Conservation (phyloP, 2,888 invertebrate species). For the Meteorus cinctellus region DNA sequence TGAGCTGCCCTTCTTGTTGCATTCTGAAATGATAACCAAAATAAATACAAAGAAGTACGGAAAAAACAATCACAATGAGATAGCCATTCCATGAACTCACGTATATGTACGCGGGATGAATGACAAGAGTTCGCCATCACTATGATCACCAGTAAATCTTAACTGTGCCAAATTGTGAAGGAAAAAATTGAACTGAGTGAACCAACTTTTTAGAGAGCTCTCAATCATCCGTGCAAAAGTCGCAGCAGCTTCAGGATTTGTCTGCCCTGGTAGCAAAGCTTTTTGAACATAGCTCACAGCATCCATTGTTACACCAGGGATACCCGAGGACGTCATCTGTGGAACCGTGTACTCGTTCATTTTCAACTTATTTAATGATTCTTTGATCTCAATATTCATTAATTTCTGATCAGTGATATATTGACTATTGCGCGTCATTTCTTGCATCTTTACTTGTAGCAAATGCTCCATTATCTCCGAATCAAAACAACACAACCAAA, state of each 20-base stretch:
- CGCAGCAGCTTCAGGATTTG: conserved; percentile 97
- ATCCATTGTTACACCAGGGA: conserved; percentile 92
- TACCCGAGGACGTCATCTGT: conserved; percentile 93
- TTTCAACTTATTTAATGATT: conserved; percentile 57
- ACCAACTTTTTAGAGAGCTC: conserved; percentile 92
- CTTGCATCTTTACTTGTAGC: conserved; percentile 44
- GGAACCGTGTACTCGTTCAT: conserved; percentile 64
- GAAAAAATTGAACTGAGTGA: conserved; percentile 98
- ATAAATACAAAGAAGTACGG: conserved; percentile 1
- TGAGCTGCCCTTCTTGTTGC: conserved; percentile 91
- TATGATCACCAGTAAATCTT: conserved; percentile 91
- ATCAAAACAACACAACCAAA: conserved; percentile 21
- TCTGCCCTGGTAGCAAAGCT: conserved; percentile 89
- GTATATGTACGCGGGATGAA: conserved; percentile 96
- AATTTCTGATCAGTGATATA: conserved; percentile 53
- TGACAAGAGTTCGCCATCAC: conserved; percentile 86
- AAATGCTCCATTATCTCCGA: conserved; percentile 54
- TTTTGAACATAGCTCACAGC: conserved; percentile 94
- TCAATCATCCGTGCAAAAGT: conserved; percentile 96
- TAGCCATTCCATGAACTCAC: conserved; percentile 76
- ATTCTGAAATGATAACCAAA: conserved; percentile 76
- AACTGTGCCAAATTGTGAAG: conserved; percentile 96
- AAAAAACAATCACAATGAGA: background rate
- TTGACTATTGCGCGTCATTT: conserved; percentile 42
- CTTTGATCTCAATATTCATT: conserved; percentile 59